Base-by-base conservation (phyloP, 2,888 invertebrate species). In the Sminthurides aquaticus region DNA sequence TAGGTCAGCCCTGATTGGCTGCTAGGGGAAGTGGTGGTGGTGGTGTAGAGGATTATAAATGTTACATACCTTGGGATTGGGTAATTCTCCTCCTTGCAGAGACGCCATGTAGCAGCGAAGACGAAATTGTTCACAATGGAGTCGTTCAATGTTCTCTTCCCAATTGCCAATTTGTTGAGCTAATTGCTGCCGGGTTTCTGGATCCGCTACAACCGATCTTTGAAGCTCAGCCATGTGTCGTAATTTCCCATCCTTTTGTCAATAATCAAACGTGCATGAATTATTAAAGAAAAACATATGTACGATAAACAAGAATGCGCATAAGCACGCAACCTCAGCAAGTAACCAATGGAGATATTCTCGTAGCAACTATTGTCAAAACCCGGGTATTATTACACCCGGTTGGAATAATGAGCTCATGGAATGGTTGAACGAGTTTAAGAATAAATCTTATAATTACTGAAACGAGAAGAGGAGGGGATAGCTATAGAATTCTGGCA, bases 221-320 rank as follows among this genome's bases (percentile, higher is more conserved):
- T 97, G 96, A 76, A 96, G 84, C 79, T 96, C 96, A n/a, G 96
- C 95, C 96, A 97, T 96, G 78, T 96, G 95, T 79, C 93, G 93
- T 81, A 96, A 82, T 80, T 96, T 96, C 78, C 92, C 90, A 82
- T 97, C 96, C 96, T 96, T n/a, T n/a, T n/a, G n/a, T n/a, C n/a
- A n/a, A n/a, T n/a, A n/a, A 82, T n/a, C 77, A 75, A 77, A 75
- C 73, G 72, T 70, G 64, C 74, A 67, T 67, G 70, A 66, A 66
- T 63, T 67, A 61, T 58, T 43, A 22, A 15, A 28, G n/a, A n/a
- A n/a, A n/a, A n/a, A n/a, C n/a, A n/a, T n/a, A n/a, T 25, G n/a
- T n/a, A n/a, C n/a, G n/a, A 49, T 26, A 60, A 60, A 63, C 2
- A 26, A 57, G 26, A 57, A 57, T 18, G 49, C 54, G 54, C 20